Evolutionary conservation across 2,888 invertebrate genomes (phyloP), one percentile per base, ranked within the genome.

Genomic region (Protodeltote pygarga): DNA sequence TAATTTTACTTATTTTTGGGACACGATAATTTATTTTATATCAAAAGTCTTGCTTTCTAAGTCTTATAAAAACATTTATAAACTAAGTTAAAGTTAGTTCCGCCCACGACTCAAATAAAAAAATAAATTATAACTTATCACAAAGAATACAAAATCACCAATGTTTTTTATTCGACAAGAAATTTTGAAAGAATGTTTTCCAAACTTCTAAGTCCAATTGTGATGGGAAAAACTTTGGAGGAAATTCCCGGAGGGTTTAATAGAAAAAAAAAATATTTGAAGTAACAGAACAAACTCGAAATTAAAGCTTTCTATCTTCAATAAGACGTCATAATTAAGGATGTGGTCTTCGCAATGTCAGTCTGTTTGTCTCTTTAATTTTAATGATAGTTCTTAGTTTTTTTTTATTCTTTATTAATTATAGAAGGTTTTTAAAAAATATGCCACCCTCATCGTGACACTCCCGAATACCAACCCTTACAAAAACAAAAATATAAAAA

Each of bases 241-340:
- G n/a, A n/a, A n/a, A n/a, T 28, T 48, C 40, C 49, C n/a, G 3
- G 20, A 37, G 51, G 14, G 10, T 48, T 42, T 62, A 60, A 44
- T 41, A 44, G 33, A 51, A 45, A 59, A 65, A 62, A 62, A 63
- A 42, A 57, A 48, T 23, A 55, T 72, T 64, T 63, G 59, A 57
- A 55, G 47, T 47, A 49, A 32, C 31, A 50, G 49, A 32, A 50
- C 33, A 55, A 52, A 45, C 19, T 46, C 40, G 17, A 57, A 68
- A 61, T 66, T 61, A 59, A 54, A 66, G 42, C n/a, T 4, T 17
- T 50, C 27, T 50, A 35, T 60, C 57, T 40, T 34, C 24, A 35
- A 35, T 44, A 31, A 27, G 25, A 49, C 48, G 27, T 34, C 27
- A 33, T 58, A 58, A 62, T 62, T 39, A 44, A 37, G 21, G 19